Conservation (phyloP, 2,888 invertebrate genomes). For the Notodonta ziczac region DNA sequence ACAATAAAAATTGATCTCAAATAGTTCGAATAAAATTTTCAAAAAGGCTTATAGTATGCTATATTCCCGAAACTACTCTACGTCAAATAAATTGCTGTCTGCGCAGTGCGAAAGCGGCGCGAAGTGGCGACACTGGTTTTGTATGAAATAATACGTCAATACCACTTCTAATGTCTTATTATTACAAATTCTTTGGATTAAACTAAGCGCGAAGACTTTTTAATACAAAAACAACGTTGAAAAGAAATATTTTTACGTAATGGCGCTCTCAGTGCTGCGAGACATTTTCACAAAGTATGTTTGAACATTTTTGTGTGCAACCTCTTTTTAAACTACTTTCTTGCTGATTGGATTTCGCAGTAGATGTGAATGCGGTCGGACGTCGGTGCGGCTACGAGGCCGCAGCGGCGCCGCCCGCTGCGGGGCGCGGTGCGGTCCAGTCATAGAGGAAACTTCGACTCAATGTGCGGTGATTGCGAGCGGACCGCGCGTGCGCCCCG, state of each 20-base stretch:
- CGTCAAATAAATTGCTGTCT: no score
- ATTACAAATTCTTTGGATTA: no score
- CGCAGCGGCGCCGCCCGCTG: background rate
- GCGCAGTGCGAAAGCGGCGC: no score
- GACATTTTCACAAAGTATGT: slow-evolving; percentile 16
- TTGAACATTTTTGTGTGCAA: slow-evolving; percentile 27
- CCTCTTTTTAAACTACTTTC: slow-evolving; percentile 33
- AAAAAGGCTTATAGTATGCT: no score
- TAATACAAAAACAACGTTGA: slow-evolving; percentile 7
- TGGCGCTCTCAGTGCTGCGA: background rate
- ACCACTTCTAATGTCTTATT: no score
- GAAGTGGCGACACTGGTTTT: no score
- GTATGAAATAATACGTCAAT: no score
- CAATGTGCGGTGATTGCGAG: slow-evolving; percentile 56
- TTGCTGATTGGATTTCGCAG: slow-evolving; percentile 43
- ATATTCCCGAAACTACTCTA: no score
- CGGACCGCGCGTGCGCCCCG: slow-evolving; percentile 29
- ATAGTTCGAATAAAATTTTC: no score
- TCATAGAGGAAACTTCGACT: slow-evolving; percentile 8
- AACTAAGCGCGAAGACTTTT: slow-evolving; percentile 4
- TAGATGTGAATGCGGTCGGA: slow-evolving; percentile 34
- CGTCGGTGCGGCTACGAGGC: slow-evolving; percentile 10
- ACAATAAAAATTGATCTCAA: no score
- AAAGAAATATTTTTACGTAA: slow-evolving; percentile 10
- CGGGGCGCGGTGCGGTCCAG: slow-evolving; percentile 11